Base-by-base conservation (phyloP, 2,888 invertebrate genomes). In the Acrobasis suavella region DNA sequence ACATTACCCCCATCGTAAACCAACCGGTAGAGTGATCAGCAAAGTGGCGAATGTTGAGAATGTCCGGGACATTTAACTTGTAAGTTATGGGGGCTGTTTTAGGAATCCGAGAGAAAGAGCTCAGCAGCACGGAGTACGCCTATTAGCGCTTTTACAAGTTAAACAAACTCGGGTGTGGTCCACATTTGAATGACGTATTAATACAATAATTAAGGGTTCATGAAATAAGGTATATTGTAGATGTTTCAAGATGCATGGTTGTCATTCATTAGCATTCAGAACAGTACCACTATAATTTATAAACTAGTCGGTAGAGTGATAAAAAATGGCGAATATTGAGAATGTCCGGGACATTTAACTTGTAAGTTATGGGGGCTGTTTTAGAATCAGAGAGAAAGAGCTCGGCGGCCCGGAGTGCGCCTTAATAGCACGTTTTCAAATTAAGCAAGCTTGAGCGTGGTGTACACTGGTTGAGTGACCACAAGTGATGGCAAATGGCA, bases 281-380 rank as follows among this genome's bases (percentile, higher is more conserved):
- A 37, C 32, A 52, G 37, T 52, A 52, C 32, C 52, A 32, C n/a
- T 14, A 14, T n/a, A n/a, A n/a, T n/a, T 51, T 14, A 14, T 52
- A 52, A 52, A 32, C 22, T 8, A 32, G 37, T 37, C 22, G 52
- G 32, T 52, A 52, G 12, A 52, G 12, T 52, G 52, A 52, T 52
- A 32, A 52, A 14, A 52, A 52, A 22, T 14, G 52, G 52, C 6
- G 52, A 52, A 32, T 52, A 37, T 52, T 52, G 32, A 22, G 14
- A 52, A n/a, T 52, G n/a, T 52, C 14, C 52, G 14, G n/a, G 14
- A 32, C 52, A 52, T 52, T 52, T 52, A 52, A 52, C 52, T 32
- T n/a, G 6, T 14, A 52, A 51, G 14, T 52, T 37, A 14, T 14
- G 2, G 6, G n/a, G 46, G 46, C 46, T 46, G 32, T 32, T 46